Conservation (phyloP, 1,140 invertebrate species). For the Brachionus sp. region DNA sequence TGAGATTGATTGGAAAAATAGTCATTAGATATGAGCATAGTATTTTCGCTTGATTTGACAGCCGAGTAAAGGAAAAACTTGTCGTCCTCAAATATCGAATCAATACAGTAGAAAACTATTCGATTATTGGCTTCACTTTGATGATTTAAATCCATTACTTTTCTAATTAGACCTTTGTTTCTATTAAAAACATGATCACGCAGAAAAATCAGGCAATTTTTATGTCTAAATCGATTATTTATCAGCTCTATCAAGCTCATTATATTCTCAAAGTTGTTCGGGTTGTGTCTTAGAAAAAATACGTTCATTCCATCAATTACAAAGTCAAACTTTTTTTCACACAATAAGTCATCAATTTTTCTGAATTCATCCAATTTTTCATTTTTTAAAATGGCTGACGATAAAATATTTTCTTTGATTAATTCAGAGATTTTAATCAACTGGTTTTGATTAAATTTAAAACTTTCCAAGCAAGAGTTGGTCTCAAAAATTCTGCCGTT, state of each 20-base stretch:
- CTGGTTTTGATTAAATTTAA: background rate
- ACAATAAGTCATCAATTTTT: background rate
- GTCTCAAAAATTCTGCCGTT: background rate
- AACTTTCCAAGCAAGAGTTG: background rate
- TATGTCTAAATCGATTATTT: background rate
- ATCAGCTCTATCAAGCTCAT: background rate
- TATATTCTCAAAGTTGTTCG: background rate
- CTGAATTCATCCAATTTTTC: background rate
- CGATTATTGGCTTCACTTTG: background rate
- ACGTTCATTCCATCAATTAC: constrained; percentile 42
- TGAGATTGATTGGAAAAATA: constrained; percentile 21
- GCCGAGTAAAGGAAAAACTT: constrained; percentile 24
- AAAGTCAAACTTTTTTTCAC: background rate
- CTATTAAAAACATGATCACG: background rate
- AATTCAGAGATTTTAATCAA: background rate
- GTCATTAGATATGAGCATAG: constrained; percentile 26
- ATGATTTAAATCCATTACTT: background rate
- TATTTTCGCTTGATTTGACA: background rate
- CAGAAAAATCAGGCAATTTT: constrained; percentile 10
- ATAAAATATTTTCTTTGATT: background rate
- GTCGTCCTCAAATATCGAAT: constrained; percentile 26
- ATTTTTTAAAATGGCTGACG: background rate
- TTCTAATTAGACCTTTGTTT: background rate
- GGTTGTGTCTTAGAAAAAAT: background rate
- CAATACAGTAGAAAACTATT: background rate